Conservation (phyloP, 2,113 vertebrate genomes). For the Vanacampus margaritifer region DNA sequence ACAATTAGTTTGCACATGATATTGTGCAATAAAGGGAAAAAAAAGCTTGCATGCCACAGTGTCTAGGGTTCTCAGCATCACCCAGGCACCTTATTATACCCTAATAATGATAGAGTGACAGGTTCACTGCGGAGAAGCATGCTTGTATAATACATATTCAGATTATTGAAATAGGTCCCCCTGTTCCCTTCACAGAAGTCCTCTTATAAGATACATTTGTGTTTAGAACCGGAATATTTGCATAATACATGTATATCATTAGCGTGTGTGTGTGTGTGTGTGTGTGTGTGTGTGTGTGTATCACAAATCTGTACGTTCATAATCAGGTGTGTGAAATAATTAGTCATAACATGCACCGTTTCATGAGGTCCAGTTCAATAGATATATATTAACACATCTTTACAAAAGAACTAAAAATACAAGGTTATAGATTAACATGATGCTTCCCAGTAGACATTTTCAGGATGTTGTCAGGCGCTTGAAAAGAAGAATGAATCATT, state of each 20-base stretch:
- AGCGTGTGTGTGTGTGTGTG: background rate
- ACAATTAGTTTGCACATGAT: background rate
- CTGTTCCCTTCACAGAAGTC: conserved; percentile 30
- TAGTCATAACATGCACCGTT: too few species aligned
- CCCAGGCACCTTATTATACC: conserved; percentile 59
- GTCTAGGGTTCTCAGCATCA: conserved; percentile 43
- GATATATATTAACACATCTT: too few species aligned
- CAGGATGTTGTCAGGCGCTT: too few species aligned
- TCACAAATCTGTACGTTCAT: too few species aligned
- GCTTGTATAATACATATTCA: conserved; percentile 64
- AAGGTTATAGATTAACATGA: too few species aligned
- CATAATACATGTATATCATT: background rate
- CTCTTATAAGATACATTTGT: background rate
- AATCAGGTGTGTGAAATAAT: too few species aligned
- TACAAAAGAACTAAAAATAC: too few species aligned
- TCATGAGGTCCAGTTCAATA: too few species aligned
- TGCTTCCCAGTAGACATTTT: too few species aligned
- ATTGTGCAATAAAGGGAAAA: background rate
- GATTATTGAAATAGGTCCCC: conserved; percentile 64
- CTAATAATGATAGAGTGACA: conserved; percentile 53
- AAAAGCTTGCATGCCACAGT: conserved; percentile 47
- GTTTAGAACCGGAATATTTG: background rate
- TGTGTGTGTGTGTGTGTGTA: background rate
- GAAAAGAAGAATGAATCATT: too few species aligned
- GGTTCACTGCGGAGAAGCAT: conserved; percentile 38